Base-by-base conservation (phyloP, 2,797 vertebrate species). In the Eurystomus glaucurus region DNA sequence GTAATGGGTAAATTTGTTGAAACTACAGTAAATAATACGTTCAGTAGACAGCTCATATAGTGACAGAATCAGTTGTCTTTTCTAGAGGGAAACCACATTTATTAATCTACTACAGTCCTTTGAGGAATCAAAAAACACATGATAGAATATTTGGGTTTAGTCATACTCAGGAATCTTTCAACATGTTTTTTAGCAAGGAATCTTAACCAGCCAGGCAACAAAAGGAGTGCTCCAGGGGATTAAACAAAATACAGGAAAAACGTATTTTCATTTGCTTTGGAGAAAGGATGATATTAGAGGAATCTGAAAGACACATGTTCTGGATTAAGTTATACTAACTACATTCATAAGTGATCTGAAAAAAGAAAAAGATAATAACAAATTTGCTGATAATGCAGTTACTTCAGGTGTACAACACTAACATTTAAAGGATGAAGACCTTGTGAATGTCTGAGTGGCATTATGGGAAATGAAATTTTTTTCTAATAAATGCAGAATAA, bases 231-330 rank as follows among this genome's bases (percentile, higher is more conserved):
- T 90, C 33, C 33, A 80, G 58, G 26, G 46, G 15, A 61, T 93
- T 77, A 84, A 85, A 60, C 8, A 69, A 66, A 74, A 66, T 66
- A 51, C 12, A 66, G 35, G 18, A 90, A 78, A 43, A 80, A 12
- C 4, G 14, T 17, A 82, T 89, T 89, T 95, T 83, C 9, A 58
- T 90, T 72, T 95, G 43, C 35, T 74, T 90, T 92, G 72, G 31
- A 83, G 57, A 88, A 85, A 93, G 26, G 4, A 80, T 1, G 2
- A 33, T 77, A 85, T 50, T 74, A 74, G 31, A 74, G n/a, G 35
- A 88, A 80, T 60, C n/a, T 29, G n/a, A n/a, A 60, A 62, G 50
- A 68, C 33, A 92, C 2, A 39, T 80, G 39, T 33, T 64, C 37
- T 75, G 68, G 35, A 86, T 83, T n/a, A 77, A 60, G 28, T 8